These are phyloP conservation scores for Selenia dentaria DNA, from an alignment of 2,888 invertebrate genomes.

Conservation along the genomic window DNA sequence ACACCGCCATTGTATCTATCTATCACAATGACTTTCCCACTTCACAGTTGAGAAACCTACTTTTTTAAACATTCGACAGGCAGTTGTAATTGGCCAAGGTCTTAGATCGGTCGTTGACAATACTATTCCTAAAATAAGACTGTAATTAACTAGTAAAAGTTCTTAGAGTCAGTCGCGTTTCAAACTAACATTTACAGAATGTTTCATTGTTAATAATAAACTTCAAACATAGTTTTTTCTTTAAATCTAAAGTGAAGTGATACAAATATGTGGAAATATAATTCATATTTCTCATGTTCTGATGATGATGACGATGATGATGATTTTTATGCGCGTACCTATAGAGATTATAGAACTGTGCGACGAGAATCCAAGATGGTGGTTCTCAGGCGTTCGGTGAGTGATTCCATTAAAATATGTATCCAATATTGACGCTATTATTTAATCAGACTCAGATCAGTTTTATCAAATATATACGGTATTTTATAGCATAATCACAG, in stretches of 20 bases:
- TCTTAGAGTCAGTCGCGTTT: neutral
- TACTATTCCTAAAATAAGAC: slow-evolving; percentile 8
- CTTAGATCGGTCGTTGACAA: slow-evolving; percentile 20
- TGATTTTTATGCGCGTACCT: slow-evolving; percentile 21
- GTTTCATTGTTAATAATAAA: too few species aligned
- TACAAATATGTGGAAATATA: slow-evolving; percentile 57
- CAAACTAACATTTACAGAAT: too few species aligned
- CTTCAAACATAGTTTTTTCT: too few species aligned
- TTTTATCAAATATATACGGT: too few species aligned
- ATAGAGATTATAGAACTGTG: slow-evolving; percentile 52
- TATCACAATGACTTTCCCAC: slow-evolving; percentile 28
- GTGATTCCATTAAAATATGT: too few species aligned
- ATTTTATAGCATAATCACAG: too few species aligned
- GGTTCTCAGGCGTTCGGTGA: slow-evolving; percentile 60
- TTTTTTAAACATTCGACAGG: slow-evolving; percentile 21
- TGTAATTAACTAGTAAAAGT: slow-evolving; percentile 8
- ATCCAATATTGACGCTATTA: too few species aligned
- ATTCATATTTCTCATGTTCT: slow-evolving; percentile 49
- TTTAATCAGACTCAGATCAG: too few species aligned
- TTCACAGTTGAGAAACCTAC: slow-evolving; percentile 26
- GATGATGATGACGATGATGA: slow-evolving; percentile 53
- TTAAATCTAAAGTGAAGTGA: neutral
- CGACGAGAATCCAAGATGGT: slow-evolving; percentile 65
- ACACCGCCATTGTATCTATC: slow-evolving; percentile 24
- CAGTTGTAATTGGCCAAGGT: slow-evolving; percentile 23